A percentile compares a stretch with the other conserved stretches of the same genome.
phyloP scores from a whole-genome alignment of 2,113 vertebrate species.

The Fulmarus glacialis region DNA sequence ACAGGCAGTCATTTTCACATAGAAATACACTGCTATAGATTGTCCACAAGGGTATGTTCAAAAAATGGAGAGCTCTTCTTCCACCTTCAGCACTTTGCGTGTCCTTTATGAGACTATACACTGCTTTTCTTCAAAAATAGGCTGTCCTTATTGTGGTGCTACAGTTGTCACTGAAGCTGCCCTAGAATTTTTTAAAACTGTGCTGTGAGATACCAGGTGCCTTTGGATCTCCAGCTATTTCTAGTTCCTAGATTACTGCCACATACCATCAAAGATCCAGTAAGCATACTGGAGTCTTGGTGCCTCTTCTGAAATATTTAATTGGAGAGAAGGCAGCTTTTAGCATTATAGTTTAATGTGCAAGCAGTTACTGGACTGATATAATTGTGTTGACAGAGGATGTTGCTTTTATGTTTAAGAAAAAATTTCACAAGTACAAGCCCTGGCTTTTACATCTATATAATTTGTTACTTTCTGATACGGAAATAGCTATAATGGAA shows the following conservation, averaged over 20 bases:
- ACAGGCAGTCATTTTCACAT: background rate
- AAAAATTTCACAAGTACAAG: background rate
- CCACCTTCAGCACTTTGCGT: background rate
- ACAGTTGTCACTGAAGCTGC: background rate
- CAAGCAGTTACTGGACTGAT: background rate
- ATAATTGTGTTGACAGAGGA: background rate
- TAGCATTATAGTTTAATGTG: background rate
- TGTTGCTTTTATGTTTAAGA: background rate
- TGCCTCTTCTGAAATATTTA: background rate
- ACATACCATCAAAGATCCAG: background rate
- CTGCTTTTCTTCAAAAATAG: background rate
- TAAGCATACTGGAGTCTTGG: background rate
- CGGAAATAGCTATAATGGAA: background rate
- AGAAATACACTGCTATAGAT: background rate
- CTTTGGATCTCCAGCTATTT: background rate
- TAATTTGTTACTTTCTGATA: background rate
- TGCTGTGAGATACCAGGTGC: background rate
- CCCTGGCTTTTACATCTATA: background rate
- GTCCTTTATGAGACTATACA: background rate
- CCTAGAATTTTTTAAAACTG: background rate
- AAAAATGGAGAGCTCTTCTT: background rate
- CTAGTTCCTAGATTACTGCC: background rate
- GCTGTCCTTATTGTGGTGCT: background rate
- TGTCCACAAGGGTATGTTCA: background rate
- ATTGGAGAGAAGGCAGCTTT: background rate